phyloP scores from a whole-genome alignment of 2,888 invertebrate genomes.

The Ferrisia virgata region DNA sequence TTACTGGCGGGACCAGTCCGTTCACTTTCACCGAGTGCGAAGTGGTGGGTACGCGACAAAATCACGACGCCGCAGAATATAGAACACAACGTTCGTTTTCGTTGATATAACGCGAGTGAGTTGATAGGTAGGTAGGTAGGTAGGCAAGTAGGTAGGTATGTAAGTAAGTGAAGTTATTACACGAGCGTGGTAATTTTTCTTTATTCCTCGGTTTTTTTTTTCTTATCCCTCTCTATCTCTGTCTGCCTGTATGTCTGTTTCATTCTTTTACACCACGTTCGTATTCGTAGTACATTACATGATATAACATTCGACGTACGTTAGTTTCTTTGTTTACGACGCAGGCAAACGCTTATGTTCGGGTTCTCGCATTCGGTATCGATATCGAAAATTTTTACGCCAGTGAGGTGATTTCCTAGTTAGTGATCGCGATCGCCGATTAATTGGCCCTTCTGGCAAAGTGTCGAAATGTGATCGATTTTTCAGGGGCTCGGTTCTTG shows the following conservation, averaged over 20 bases:
- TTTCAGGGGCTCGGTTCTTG: no score
- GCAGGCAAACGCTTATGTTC: background rate
- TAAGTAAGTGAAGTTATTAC: no score
- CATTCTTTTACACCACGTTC: no score
- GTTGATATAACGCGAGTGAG: background rate
- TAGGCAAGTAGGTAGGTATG: no score
- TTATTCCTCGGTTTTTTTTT: no score
- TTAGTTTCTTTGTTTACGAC: slow-evolving; percentile 17
- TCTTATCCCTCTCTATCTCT: no score
- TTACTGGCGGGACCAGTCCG: slow-evolving; percentile 44
- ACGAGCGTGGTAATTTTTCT: background rate
- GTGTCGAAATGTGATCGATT: background rate
- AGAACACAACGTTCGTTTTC: slow-evolving; percentile 31
- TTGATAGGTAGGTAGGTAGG: no score
- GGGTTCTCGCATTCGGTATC: background rate
- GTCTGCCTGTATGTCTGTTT: no score
- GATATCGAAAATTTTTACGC: background rate
- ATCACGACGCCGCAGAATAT: slow-evolving; percentile 34
- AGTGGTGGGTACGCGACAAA: slow-evolving; percentile 41
- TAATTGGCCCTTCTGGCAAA: background rate
- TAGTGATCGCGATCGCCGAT: background rate
- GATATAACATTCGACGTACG: background rate
- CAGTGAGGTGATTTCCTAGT: background rate
- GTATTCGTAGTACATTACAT: background rate
- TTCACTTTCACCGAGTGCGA: slow-evolving; percentile 40